A percentile compares a stretch with the other conserved stretches of the same genome.
These are phyloP conservation scores for Turritopsis dohrnii DNA, from an alignment of 30 jellyfish, hydroid and myxozoan genomes.

Conservation along the genomic window DNA sequence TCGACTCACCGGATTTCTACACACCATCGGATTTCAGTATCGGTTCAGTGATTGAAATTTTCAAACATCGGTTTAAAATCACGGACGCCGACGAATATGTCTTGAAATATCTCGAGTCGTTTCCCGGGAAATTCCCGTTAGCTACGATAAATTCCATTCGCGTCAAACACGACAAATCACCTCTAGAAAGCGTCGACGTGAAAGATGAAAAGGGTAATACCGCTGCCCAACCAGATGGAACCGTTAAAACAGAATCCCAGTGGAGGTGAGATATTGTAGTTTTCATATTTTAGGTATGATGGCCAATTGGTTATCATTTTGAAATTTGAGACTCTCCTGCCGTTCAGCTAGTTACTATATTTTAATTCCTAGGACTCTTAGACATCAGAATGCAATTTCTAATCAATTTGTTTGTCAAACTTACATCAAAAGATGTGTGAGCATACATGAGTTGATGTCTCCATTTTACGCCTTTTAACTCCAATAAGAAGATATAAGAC, in stretches of 20 bases:
- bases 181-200: conserved; percentile 4
- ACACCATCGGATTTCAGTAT: conserved; percentile 92
- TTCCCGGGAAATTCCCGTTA: conserved; percentile 68
- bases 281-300: too few relatives aligned
- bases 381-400: background rate
- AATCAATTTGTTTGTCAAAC: background rate
- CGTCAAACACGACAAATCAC: conserved; percentile 56
- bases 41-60: conserved; percentile 76
- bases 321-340: background rate
- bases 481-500: too few relatives aligned
- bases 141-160: conserved; percentile 75
- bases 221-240: background rate
- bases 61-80: conserved; percentile 72
- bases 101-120: conserved; percentile 71
- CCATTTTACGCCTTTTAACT: too few relatives aligned
- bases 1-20: conserved; percentile 88
- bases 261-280: background rate
- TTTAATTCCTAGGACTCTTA: background rate
- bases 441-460: too few relatives aligned
- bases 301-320: too few relatives aligned
- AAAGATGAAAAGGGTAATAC: background rate
- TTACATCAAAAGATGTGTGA: too few relatives aligned
- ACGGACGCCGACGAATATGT: conserved; percentile 91
- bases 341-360: background rate
- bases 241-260: background rate